Evolutionary conservation across 2,888 invertebrate species (phyloP).

Genomic region (Onchidella celtica): DNA sequence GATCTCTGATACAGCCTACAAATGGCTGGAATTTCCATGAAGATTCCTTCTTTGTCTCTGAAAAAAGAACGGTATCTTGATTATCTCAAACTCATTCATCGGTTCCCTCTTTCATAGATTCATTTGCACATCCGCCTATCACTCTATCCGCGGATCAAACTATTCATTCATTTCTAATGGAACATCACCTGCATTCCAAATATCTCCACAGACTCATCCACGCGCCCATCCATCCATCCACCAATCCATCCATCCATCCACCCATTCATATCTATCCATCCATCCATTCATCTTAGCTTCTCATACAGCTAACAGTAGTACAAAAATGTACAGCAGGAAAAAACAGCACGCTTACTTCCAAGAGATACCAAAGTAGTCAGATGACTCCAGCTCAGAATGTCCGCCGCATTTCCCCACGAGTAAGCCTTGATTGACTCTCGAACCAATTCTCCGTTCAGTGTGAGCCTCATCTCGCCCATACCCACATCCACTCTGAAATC

Average conservation of each 20-base stretch:
- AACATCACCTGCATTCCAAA: not conserved
- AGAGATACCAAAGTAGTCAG: slow-evolving; percentile 61
- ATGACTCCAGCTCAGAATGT: slow-evolving; percentile 63
- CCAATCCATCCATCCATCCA: no score
- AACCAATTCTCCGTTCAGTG: slow-evolving; percentile 59
- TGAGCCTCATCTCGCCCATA: slow-evolving; percentile 62
- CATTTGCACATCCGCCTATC: not conserved
- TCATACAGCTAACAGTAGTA: no score
- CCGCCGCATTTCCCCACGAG: slow-evolving; percentile 57
- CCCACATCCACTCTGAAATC: slow-evolving; percentile 60
- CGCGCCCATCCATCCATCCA: no score
- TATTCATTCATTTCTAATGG: not conserved
- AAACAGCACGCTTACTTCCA: slow-evolving; percentile 67
- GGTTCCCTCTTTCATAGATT: not conserved
- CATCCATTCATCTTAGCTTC: no score
- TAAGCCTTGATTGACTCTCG: slow-evolving; percentile 61
- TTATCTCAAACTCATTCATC: no score
- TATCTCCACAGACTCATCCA: no score
- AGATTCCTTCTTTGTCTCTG: not conserved
- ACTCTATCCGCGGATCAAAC: not conserved
- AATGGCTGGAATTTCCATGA: slow-evolving; percentile 52
- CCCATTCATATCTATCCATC: no score
- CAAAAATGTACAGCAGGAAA: no score
- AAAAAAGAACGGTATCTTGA: not conserved
- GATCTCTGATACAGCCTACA: slow-evolving; percentile 67